These are phyloP conservation scores for Falco punctatus DNA, from an alignment of 2,113 vertebrate species.

Conservation along the genomic window DNA sequence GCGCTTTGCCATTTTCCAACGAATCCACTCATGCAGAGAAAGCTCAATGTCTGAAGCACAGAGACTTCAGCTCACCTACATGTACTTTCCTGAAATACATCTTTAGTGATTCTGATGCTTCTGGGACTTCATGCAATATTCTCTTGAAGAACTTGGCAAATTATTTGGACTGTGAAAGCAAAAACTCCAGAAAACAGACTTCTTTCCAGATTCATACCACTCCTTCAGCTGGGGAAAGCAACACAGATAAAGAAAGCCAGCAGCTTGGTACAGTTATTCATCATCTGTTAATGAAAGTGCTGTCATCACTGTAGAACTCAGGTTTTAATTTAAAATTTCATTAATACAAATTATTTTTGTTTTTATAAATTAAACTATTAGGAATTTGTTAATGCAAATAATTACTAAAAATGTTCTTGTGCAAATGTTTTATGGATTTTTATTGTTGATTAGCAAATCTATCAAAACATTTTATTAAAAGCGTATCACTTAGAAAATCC, in stretches of 20 bases:
- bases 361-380: background rate
- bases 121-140: background rate
- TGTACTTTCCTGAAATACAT: background rate
- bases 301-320: background rate
- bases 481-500: background rate
- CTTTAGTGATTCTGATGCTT: background rate
- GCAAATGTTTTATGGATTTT: background rate
- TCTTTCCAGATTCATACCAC: background rate
- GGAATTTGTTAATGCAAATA: background rate
- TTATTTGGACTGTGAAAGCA: background rate
- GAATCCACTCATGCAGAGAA: background rate
- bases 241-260: background rate
- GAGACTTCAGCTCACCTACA: background rate
- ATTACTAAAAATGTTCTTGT: background rate
- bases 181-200: background rate
- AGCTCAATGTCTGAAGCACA: background rate
- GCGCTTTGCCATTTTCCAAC: accelerated
- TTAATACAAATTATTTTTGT: background rate
- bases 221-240: background rate
- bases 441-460: background rate
- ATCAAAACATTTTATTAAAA: background rate
- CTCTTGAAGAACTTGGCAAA: background rate
- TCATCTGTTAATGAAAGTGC: background rate
- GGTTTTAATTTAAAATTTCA: background rate
- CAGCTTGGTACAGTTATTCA: background rate